Evolutionary conservation across 1,140 invertebrate species (phyloP), one percentile per base, ranked within the genome.

Genomic region (Trichonephila clavipes): DNA sequence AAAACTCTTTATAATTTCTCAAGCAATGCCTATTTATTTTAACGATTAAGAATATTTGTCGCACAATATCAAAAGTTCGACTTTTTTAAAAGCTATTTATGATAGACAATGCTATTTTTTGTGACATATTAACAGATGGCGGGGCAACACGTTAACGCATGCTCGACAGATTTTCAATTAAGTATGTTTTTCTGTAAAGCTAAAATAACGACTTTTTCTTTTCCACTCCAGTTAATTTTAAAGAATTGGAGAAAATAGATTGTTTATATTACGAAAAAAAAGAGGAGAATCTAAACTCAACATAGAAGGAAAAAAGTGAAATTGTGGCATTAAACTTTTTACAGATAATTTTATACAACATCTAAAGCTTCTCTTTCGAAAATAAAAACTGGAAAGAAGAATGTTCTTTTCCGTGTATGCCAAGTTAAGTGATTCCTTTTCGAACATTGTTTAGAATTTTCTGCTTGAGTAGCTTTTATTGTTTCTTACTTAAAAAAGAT

Each of bases 111-210:
- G 62, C 5, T 28, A 61, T 21, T 66, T 88, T 83, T 88, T 88
- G 61, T 12, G 34, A 3, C 34, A 16, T 28, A 7, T 64, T 64
- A 66, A 64, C 86, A 88, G 59, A 88, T 88, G 86, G n/a, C 12
- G 21, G 12, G 16, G n/a, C 19, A 21, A 66, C 62, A 64, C 62
- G 86, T 64, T 88, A 88, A 64, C 40, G 24, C 51, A 34, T 88
- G 86, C 86, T 88, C 19, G 86, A 88, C 6, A 58, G 18, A 34
- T 88, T 88, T 88, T 64, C 34, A 88, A 88, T 88, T 88, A 88
- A 88, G 86, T 40, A 14, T n/a, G 51, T 83, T 83, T 83, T 51
- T 83, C 40, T 83, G 24, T 14, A 24, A 58, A 58, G 51, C n/a
- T 83, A 83, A 83, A 83, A 58, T n/a, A 59, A 51, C 51, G 24